phyloP scores from a whole-genome alignment of 2,888 invertebrate species.

The Limnephilus lunatus region DNA sequence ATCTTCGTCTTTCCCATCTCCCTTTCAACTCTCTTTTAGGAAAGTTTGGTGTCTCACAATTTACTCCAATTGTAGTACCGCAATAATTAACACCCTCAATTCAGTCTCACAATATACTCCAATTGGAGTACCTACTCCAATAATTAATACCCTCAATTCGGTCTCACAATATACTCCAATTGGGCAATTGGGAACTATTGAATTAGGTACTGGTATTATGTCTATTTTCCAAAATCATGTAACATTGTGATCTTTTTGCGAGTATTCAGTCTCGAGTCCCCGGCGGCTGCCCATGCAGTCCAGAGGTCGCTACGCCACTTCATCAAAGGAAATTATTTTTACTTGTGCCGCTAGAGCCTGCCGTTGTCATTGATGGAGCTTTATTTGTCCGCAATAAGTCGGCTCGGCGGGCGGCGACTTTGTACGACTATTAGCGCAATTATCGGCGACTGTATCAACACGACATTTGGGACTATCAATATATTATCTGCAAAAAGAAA shows the following conservation, averaged over 20 bases:
- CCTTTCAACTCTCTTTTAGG: too few relatives aligned
- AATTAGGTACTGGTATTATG: too few relatives aligned
- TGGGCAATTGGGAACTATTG: too few relatives aligned
- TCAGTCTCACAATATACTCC: too few relatives aligned
- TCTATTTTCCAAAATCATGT: neutral
- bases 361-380: constrained; percentile 30
- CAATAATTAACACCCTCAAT: too few relatives aligned
- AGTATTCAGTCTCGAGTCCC: neutral
- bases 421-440: constrained; percentile 24
- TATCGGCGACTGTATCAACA: constrained; percentile 4
- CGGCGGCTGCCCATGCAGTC: neutral
- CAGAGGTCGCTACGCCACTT: neutral
- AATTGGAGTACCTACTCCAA: too few relatives aligned
- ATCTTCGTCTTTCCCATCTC: too few relatives aligned
- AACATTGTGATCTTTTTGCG: neutral
- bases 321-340: neutral
- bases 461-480: neutral
- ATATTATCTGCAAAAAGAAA: neutral
- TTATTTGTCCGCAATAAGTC: constrained; percentile 30
- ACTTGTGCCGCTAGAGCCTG: constrained; percentile 14
- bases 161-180: too few relatives aligned
- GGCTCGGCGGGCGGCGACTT: constrained; percentile 2
- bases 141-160: too few relatives aligned
- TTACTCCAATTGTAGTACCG: too few relatives aligned
- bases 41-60: too few relatives aligned